phyloP scores from a whole-genome alignment of 2,888 invertebrate species.

The Iselma pallidipennis region DNA sequence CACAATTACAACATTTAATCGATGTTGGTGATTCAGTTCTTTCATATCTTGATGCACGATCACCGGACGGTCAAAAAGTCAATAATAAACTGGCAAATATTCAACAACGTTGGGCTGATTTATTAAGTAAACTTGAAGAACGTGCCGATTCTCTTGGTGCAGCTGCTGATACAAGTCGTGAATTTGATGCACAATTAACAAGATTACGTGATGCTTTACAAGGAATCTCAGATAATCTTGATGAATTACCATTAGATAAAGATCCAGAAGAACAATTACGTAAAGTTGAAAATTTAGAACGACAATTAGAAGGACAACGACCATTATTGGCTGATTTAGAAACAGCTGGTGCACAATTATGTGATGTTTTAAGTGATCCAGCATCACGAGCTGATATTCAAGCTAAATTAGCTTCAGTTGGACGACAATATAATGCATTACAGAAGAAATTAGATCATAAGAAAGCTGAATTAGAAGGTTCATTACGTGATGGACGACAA shows the following conservation, averaged over 20 bases:
- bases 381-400: constrained; percentile 90
- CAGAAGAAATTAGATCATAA: constrained; percentile 88
- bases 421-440: constrained; percentile 82
- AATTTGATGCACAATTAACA: constrained; percentile 87
- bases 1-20: constrained; percentile 83
- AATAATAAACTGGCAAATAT: constrained; percentile 73
- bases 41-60: constrained; percentile 59
- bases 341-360: constrained; percentile 85
- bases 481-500: constrained; percentile 79
- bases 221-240: constrained; percentile 84
- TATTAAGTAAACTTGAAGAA: constrained; percentile 76
- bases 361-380: constrained; percentile 86
- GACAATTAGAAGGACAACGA: constrained; percentile 86
- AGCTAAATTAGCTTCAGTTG: constrained; percentile 83
- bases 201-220: constrained; percentile 85
- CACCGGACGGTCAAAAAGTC: constrained; percentile 68
- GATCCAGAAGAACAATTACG: constrained; percentile 86
- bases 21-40: constrained; percentile 79
- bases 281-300: constrained; percentile 84
- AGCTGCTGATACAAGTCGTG: constrained; percentile 89
- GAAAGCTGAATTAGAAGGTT: constrained; percentile 86
- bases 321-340: constrained; percentile 87
- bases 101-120: constrained; percentile 78
- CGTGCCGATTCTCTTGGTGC: constrained; percentile 88
- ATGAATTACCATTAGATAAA: constrained; percentile 76